A percentile compares a stretch with the other conserved stretches of the same genome.
Evolutionary conservation across 1,140 invertebrate species (phyloP).

Genomic region (Pachypsylla venusta): DNA sequence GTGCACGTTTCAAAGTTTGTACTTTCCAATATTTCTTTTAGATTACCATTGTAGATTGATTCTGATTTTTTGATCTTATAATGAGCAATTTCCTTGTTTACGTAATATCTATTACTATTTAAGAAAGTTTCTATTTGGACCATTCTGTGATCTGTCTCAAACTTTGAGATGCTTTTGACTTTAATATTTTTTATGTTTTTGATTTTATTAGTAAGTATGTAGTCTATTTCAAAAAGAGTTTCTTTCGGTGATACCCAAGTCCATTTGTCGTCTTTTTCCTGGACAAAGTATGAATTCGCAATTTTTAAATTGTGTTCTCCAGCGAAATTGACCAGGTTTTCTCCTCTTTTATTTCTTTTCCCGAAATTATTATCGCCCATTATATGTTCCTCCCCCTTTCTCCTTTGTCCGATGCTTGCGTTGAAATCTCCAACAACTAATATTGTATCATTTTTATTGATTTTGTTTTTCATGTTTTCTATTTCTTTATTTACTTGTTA

Average conservation of each 20-base stretch:
- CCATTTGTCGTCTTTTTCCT: not conserved
- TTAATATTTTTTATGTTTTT: not conserved
- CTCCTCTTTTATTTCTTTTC: conserved; percentile 13
- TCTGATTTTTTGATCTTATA: no score
- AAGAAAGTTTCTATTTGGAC: no score
- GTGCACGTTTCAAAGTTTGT: no score
- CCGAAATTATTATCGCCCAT: conserved; percentile 8
- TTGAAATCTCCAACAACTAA: conserved; percentile 13
- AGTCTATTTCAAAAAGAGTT: conserved; percentile 1
- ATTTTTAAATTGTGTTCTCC: not conserved
- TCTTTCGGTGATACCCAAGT: conserved; percentile 10
- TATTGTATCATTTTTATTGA: not conserved
- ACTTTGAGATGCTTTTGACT: not conserved
- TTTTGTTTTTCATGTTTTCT: not conserved
- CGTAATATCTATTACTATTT: no score
- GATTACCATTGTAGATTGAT: no score
- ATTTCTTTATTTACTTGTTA: not conserved
- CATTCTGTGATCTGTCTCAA: conserved; percentile 9
- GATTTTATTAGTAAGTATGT: not conserved
- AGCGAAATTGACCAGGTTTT: not conserved
- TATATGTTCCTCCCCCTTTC: not conserved
- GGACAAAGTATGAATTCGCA: conserved; percentile 5
- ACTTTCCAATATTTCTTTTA: no score
- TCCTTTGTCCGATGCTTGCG: not conserved
- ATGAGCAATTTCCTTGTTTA: no score